A percentile compares a stretch with the other conserved stretches of the same genome.
These are phyloP conservation scores for Halcyon smyrnensis DNA, from an alignment of 2,797 vertebrate genomes.

Conservation along the genomic window DNA sequence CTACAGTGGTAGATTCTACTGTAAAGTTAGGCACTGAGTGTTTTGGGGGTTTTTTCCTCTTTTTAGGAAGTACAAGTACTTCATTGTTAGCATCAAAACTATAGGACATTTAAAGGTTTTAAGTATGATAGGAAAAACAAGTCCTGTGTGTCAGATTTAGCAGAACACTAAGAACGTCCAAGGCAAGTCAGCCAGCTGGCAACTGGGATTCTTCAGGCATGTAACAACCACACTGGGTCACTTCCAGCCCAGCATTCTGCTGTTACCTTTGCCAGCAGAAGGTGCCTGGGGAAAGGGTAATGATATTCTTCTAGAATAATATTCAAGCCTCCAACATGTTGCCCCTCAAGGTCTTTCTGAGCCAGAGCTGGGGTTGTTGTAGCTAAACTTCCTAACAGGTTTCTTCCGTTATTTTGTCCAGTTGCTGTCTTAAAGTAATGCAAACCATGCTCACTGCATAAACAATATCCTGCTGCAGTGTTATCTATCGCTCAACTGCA, in stretches of 20 bases:
- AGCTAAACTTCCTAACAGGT: background rate
- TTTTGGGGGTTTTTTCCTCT: background rate
- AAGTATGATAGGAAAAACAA: background rate
- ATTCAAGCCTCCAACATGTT: background rate
- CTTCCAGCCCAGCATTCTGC: background rate
- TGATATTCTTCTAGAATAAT: background rate
- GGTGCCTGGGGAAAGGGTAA: background rate
- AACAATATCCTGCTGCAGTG: background rate
- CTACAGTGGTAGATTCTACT: background rate
- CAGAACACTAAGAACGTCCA: background rate
- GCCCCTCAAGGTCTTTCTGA: background rate
- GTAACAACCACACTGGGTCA: fast-evolving
- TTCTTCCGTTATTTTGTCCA: background rate
- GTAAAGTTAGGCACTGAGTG: background rate
- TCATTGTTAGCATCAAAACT: background rate
- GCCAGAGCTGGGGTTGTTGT: background rate
- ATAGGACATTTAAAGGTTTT: background rate
- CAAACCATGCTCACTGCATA: background rate
- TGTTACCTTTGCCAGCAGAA: background rate
- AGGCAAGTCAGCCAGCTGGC: background rate
- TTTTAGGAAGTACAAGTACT: background rate
- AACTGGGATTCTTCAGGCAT: background rate
- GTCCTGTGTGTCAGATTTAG: background rate
- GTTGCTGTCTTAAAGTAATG: background rate
- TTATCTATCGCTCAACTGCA: background rate